Evolutionary conservation across 2,113 vertebrate genomes (phyloP), one percentile per base, ranked within the genome.

Genomic region (Ramphastos sulfuratus): DNA sequence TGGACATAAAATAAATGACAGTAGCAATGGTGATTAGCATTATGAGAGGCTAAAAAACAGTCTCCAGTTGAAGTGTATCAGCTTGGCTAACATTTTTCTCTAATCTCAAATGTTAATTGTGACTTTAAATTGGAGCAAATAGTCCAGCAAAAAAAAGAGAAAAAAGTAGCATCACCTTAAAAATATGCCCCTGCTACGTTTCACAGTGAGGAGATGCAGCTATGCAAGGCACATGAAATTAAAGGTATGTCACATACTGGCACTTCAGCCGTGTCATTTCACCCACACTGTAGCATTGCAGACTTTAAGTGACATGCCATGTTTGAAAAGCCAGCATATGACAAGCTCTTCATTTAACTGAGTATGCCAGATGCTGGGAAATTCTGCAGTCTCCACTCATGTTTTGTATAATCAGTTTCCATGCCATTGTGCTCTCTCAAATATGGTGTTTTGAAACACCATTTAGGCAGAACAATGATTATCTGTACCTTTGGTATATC

Each of bases 281-380:
- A 64, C 46, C 78, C 79, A 52, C 1, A 0, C 42, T 10, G 14
- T 2, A 75, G 85, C 59, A 3, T 0, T 64, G 84, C 85, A 77
- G 73, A 12, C 56, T 66, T 50, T 42, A 50, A 75, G 79, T 83
- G 91, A 91, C 16, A 11, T 30, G 61, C 54, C 73, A 77, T 87
- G 82, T 82, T 39, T 91, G 93, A 91, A 55, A 69, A 93, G 85
- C 72, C 95, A 89, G 89, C 50, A 17, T 46, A 19, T 94, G 92
- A 96, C 81, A 86, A 78, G 65, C 89, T 91, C 79, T 75, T 89
- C 73, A 69, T 82, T 89, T 80, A 75, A 85, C 72, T 6, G 24
- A 82, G 37, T 12, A 31, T 84, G 93, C 93, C 95, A 96, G 94
- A 87, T 94, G 96, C 94, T 92, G 94, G 82, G 94, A 96, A 92